These are phyloP conservation scores for Ellobium chinense DNA, from an alignment of 2,888 invertebrate genomes.

Conservation along the genomic window DNA sequence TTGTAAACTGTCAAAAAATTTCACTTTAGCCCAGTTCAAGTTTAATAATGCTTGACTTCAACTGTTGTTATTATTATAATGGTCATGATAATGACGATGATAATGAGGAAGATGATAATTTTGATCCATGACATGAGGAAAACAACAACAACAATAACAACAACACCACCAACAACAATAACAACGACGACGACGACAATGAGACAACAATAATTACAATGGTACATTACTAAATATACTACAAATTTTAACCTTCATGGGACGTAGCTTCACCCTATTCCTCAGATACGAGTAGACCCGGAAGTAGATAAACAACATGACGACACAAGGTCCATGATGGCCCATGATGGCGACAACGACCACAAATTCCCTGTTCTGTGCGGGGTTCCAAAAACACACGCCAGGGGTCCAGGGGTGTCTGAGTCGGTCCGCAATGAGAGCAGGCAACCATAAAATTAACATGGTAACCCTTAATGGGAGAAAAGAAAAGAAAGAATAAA, in stretches of 20 bases:
- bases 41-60: no score
- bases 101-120: no score
- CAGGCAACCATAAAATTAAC: constrained; percentile 69
- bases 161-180: no score
- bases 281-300: constrained; percentile 64
- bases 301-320: constrained; percentile 69
- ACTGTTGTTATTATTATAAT: no score
- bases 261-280: constrained; percentile 45
- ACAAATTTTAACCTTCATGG: not conserved
- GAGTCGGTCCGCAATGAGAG: constrained; percentile 69
- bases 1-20: no score
- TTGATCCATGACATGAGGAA: no score
- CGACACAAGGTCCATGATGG: constrained; percentile 68
- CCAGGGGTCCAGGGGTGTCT: constrained; percentile 55
- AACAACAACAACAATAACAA: no score
- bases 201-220: no score
- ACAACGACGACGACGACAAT: no score
- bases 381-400: constrained; percentile 72
- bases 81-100: no score
- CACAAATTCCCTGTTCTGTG: constrained; percentile 71
- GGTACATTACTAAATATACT: no score
- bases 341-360: constrained; percentile 71
- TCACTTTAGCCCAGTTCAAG: no score
- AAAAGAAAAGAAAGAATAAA: not conserved
- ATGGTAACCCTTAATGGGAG: constrained; percentile 60